Evolutionary conservation across 2,113 vertebrate species (phyloP), one percentile per base, ranked within the genome.

Genomic region (Plecturocebus donacophilus): DNA sequence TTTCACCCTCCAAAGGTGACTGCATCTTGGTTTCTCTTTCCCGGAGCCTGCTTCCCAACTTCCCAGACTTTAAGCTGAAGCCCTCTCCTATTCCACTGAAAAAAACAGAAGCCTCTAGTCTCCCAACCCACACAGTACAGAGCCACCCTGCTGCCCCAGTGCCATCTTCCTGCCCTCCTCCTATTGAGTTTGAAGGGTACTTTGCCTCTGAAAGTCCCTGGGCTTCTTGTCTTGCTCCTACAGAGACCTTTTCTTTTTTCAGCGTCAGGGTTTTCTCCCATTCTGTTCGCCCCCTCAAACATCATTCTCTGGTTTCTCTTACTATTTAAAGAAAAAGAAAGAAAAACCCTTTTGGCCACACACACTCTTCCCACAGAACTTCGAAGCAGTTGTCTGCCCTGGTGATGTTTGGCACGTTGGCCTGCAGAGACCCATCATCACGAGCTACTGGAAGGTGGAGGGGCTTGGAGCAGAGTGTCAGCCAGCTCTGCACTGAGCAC

Each of bases 81-180:
- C 35, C 54, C 40, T 73, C 16, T 32, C 1, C 25, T 7, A 8
- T 93, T 90, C 71, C 19, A n/a, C 5, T 42, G 38, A 32, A 40
- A 77, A 91, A 71, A 16, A 6, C 23, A 71, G 27, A 52, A 84
- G n/a, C 45, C 45, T 79, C 52, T 56, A 1, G 3, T 75, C 71
- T 8, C 56, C 2, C 14, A 68, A 0, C 52, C 21, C 2, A 27
- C 38, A 30, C 9, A 8, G 5, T 5, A 8, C 3, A 6, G 40
- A 27, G 58, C 84, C 61, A 6, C 27, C 19, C 9, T 9, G 19
- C 30, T 2, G 0, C 5, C 8, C 11, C 23, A 0, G 0, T 27
- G 32, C 5, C 35, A 66, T 38, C 89, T 49, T 8, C 35, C 35
- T 42, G 13, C 61, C 11, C 5, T 19, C 9, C 47, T 30, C 25